Percentiles rank a stretch among this genome's conserved stretches.
phyloP scores from a whole-genome alignment of 2,888 invertebrate species.

The Pyrochroa serraticornis region DNA sequence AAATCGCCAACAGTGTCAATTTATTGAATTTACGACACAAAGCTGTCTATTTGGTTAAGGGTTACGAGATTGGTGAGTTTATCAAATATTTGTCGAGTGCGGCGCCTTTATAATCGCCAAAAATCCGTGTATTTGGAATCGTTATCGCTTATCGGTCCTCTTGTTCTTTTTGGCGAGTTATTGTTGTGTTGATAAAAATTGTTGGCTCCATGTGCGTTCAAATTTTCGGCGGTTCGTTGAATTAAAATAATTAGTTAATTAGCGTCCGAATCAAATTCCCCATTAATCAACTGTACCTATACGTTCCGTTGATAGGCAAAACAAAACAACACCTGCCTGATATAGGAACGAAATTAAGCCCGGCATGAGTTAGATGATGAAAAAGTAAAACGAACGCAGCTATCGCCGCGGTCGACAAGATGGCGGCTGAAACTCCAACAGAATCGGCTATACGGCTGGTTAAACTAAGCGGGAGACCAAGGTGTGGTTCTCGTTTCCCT shows the following conservation, averaged over 20 bases:
- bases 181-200: too few relatives aligned
- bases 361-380: slow-evolving; percentile 43
- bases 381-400: slow-evolving; percentile 28
- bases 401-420: slow-evolving; percentile 49
- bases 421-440: slow-evolving; percentile 41
- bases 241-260: slow-evolving; percentile 29
- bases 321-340: slow-evolving; percentile 47
- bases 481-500: slow-evolving; percentile 49
- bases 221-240: neutral
- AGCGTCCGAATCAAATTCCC: slow-evolving; percentile 18
- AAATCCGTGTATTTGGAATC: neutral
- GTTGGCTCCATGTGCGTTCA: too few relatives aligned
- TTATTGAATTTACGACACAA: too few relatives aligned
- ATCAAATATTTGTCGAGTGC: too few relatives aligned
- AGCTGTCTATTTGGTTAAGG: too few relatives aligned
- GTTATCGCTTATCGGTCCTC: too few relatives aligned
- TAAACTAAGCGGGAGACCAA: slow-evolving; percentile 50
- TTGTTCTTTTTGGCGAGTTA: too few relatives aligned
- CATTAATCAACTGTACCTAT: slow-evolving; percentile 26
- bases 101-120: too few relatives aligned
- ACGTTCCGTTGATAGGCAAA: slow-evolving; percentile 24
- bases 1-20: too few relatives aligned
- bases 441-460: slow-evolving; percentile 25
- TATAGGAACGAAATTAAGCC: slow-evolving; percentile 50
- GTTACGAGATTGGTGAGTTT: too few relatives aligned